phyloP scores from a whole-genome alignment of 30 jellyfish, hydroid and myxozoan genomes.

The Hydractinia symbiolongicarpus region DNA sequence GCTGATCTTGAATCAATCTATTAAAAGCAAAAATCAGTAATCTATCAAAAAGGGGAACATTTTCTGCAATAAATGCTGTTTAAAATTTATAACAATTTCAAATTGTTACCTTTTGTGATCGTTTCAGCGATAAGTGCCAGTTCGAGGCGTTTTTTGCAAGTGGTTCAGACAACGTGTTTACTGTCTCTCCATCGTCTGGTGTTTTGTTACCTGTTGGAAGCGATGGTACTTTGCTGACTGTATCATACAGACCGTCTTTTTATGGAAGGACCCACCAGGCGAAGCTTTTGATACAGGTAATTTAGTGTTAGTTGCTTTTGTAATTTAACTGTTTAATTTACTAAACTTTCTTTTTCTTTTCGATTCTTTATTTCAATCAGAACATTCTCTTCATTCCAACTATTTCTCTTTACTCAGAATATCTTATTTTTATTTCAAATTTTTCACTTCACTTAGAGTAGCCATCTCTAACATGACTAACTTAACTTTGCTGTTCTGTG shows the following conservation, averaged over 20 bases:
- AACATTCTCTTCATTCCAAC: too few species aligned
- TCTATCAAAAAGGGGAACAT: neutral
- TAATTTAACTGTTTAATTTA: too few species aligned
- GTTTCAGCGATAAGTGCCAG: slow-evolving; percentile 12
- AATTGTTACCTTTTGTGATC: neutral
- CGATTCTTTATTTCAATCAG: too few species aligned
- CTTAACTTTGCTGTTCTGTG: too few species aligned
- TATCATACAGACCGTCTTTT: slow-evolving; percentile 57
- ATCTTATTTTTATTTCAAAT: too few species aligned
- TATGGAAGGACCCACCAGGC: slow-evolving; percentile 75
- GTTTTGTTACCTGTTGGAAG: slow-evolving; percentile 46
- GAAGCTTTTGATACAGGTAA: slow-evolving; percentile 64
- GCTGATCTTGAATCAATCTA: too few species aligned
- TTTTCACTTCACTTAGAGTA: too few species aligned
- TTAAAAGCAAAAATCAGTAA: too few species aligned
- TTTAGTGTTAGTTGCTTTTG: neutral
- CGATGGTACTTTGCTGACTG: slow-evolving; percentile 49
- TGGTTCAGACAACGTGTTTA: slow-evolving; percentile 56
- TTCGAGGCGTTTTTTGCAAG: slow-evolving; percentile 43
- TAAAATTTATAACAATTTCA: neutral
- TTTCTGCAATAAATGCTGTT: neutral
- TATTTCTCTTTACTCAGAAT: too few species aligned
- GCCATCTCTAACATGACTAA: too few species aligned
- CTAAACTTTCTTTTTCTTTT: too few species aligned
- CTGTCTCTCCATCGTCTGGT: slow-evolving; percentile 73